These are phyloP conservation scores for Baccha elongata DNA, from an alignment of 2,888 invertebrate species.

Conservation along the genomic window DNA sequence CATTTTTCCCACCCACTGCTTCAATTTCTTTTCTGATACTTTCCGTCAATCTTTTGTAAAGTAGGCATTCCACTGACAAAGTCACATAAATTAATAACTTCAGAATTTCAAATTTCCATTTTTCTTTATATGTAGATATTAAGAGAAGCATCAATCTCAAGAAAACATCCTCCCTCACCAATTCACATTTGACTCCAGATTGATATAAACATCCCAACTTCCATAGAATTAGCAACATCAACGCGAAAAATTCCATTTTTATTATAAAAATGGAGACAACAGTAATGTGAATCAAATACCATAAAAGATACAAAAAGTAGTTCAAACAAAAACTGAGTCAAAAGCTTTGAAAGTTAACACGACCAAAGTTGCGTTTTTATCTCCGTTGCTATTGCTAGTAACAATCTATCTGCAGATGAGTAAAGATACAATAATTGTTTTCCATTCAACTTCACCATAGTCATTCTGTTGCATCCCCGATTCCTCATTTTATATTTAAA, in stretches of 20 bases:
- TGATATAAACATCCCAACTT: background rate
- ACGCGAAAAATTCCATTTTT: constrained; percentile 13
- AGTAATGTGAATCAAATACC: constrained; percentile 27
- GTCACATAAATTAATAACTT: no score
- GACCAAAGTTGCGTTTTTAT: constrained; percentile 39
- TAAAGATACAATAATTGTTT: constrained; percentile 21
- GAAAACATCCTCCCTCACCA: no score
- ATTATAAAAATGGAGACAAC: background rate
- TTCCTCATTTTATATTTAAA: no score
- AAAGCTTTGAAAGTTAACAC: constrained; percentile 64
- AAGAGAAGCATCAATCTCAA: no score
- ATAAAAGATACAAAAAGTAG: constrained; percentile 42
- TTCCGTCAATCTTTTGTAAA: no score
- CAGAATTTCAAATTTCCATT: no score
- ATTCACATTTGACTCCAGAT: background rate
- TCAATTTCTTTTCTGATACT: no score
- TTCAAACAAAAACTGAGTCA: constrained; percentile 17
- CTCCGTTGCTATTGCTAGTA: constrained; percentile 52
- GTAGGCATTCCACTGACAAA: no score
- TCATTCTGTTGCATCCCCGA: constrained; percentile 8
- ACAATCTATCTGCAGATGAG: constrained; percentile 41
- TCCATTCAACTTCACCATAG: background rate
- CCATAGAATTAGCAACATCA: constrained; percentile 5
- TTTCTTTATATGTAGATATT: no score
- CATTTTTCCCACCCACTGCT: no score